Conservation (phyloP, 2,113 vertebrate species). For the Protomyctophum bolini region DNA sequence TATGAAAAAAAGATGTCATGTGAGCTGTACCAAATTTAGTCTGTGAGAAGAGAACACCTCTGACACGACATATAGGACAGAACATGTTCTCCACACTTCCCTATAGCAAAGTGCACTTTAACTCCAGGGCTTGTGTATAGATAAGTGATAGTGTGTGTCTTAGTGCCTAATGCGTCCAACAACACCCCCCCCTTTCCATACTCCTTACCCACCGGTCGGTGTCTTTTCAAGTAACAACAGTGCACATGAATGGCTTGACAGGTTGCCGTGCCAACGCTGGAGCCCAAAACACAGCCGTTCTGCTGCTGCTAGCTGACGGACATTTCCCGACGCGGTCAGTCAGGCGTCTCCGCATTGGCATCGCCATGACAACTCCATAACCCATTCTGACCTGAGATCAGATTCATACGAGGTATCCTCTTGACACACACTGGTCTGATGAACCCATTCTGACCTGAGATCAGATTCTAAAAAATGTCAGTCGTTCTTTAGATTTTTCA, state of each 20-base stretch:
- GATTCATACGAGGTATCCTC: no score
- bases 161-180: slow-evolving; percentile 5
- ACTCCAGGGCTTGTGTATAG: not conserved
- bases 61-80: no score
- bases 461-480: no score
- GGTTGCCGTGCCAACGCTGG: slow-evolving; percentile 26
- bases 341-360: slow-evolving; percentile 9
- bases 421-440: no score
- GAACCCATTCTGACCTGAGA: no score
- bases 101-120: slow-evolving; percentile 2
- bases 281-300: slow-evolving; percentile 1
- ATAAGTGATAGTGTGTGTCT: not conserved
- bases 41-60: no score
- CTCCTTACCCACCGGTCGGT: no score
- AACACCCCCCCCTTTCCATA: not conserved
- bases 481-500: no score
- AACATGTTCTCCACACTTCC: not conserved
- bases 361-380: slow-evolving; percentile 40
- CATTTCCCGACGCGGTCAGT: slow-evolving; percentile 14
- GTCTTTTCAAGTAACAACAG: not conserved
- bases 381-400: no score
- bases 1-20: no score
- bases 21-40: no score
- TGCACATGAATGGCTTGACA: not conserved
- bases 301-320: slow-evolving; percentile 13